Evolutionary conservation across 1,140 invertebrate species (phyloP).

Genomic region (Adoxophyes honmai): DNA sequence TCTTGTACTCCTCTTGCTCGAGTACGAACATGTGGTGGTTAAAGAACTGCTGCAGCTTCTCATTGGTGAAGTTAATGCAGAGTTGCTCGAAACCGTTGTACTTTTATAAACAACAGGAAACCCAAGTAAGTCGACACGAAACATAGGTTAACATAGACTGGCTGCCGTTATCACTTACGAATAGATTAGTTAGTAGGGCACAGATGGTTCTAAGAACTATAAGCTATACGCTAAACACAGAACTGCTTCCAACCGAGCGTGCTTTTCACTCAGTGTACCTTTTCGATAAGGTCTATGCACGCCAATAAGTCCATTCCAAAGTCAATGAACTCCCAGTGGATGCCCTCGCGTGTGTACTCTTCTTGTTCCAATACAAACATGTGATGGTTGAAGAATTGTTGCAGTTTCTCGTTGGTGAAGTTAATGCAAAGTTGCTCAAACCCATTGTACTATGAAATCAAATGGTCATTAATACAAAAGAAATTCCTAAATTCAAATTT

Average conservation of each 20-base stretch:
- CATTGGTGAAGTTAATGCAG: constrained; percentile 99
- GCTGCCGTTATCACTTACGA: constrained; percentile 26
- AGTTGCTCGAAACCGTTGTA: constrained; percentile 99
- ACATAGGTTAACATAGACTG: constrained; percentile 38
- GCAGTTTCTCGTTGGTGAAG: constrained; percentile 98
- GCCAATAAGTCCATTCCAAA: constrained; percentile 98
- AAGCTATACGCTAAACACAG: constrained; percentile 17
- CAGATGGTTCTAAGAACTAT: constrained; percentile 21
- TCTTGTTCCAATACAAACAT: constrained; percentile 99
- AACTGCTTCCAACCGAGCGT: constrained; percentile 40
- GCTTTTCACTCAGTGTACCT: constrained; percentile 82
- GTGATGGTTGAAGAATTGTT: constrained; percentile 99
- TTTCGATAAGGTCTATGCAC: constrained; percentile 98
- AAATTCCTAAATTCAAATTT: constrained; percentile 20
- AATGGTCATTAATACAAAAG: constrained; percentile 55
- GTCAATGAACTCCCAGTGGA: constrained; percentile 97
- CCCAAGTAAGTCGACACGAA: constrained; percentile 45
- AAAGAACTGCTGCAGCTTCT: constrained; percentile 98
- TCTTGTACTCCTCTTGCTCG: constrained; percentile 98
- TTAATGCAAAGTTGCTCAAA: constrained; percentile 99
- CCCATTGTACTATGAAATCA: constrained; percentile 90
- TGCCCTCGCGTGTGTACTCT: constrained; percentile 96
- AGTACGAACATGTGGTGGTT: constrained; percentile 99
- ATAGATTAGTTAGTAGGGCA: constrained; percentile 41
- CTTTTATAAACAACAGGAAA: constrained; percentile 78